Evolutionary conservation across 2,888 invertebrate species (phyloP), one percentile per base, ranked within the genome.

Genomic region (Pristionchus japonicus): DNA sequence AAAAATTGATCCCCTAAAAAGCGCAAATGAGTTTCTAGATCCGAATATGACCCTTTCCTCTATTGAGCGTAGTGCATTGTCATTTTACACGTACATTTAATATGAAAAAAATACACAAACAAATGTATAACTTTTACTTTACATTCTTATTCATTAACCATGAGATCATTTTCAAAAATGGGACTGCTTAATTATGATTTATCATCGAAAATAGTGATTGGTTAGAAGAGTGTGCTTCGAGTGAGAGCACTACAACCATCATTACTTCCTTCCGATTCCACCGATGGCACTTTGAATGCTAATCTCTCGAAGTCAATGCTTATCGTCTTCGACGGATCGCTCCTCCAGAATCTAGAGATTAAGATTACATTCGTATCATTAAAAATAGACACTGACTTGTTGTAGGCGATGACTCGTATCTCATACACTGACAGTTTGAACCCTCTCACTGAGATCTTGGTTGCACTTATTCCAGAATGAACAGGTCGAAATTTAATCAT

Each of bases 401-500:
- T 82, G 82, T 82, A 82, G 6, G 82, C 82, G 34, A 82, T 47
- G 9, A 82, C 82, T 82, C 47, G 23, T 23, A 82, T 47, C 4
- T 82, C 40, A 47, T 82, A 82, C 3, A n/a, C n/a, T 40, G 82
- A 23, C 31, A 49, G 15, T 31, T 49, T 43, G 27, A 82, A 82
- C 20, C 82, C 82, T 31, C 82, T 82, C 47, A 82, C 47, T 82
- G 82, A 82, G 4, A 82, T 49, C 34, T 49, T 82, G 0, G 9
- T n/a, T 6, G 49, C 23, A 49, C 27, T 13, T 13, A 82, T 47
- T 15, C 47, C 82, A 82, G 20, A 47, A 2, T 49, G 43, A 6
- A 49, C 82, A 43, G 47, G 31, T 13, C 34, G 82, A 49, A 82
- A 82, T 82, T n/a, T 49, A 43, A 40, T 43, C 82, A 82, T 82